Conservation (phyloP, 2,888 invertebrate genomes). For the Marronus borbonicus region DNA sequence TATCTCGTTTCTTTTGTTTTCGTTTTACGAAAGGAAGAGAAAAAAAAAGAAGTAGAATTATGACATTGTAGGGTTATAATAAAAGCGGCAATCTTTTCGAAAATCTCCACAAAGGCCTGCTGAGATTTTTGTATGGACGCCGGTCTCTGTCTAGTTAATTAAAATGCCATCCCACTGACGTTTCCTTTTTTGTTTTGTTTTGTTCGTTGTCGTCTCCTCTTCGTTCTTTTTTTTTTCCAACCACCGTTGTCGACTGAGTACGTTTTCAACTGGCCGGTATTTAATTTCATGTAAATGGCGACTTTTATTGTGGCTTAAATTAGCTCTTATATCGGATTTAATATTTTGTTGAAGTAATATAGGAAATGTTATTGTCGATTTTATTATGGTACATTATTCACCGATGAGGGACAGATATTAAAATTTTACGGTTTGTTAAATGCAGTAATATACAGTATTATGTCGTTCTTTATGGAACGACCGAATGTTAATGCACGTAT, state of each 20-base stretch:
- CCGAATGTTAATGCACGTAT: too few relatives aligned
- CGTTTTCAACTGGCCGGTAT: conserved; percentile 50
- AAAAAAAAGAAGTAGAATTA: conserved; percentile 31
- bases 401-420: conserved; percentile 11
- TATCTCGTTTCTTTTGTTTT: conserved; percentile 40
- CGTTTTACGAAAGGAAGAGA: conserved; percentile 13
- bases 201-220: conserved; percentile 33
- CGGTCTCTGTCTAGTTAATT: conserved; percentile 55
- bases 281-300: conserved; percentile 57
- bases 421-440: conserved; percentile 49
- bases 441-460: not conserved
- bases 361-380: conserved; percentile 49
- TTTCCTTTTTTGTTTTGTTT: conserved; percentile 48
- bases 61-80: conserved; percentile 45
- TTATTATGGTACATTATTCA: conserved; percentile 42
- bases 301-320: conserved; percentile 55
- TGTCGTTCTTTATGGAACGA: too few relatives aligned
- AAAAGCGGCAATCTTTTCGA: conserved; percentile 48
- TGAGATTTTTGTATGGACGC: conserved; percentile 44
- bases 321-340: conserved; percentile 56
- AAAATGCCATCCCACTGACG: conserved; percentile 58
- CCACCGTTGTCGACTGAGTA: conserved; percentile 11
- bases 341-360: conserved; percentile 56
- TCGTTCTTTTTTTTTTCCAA: conserved; percentile 9
- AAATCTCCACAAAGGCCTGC: conserved; percentile 49